Base-by-base conservation (phyloP, 2,113 vertebrate genomes). In the Campylomormyrus tamandua region DNA sequence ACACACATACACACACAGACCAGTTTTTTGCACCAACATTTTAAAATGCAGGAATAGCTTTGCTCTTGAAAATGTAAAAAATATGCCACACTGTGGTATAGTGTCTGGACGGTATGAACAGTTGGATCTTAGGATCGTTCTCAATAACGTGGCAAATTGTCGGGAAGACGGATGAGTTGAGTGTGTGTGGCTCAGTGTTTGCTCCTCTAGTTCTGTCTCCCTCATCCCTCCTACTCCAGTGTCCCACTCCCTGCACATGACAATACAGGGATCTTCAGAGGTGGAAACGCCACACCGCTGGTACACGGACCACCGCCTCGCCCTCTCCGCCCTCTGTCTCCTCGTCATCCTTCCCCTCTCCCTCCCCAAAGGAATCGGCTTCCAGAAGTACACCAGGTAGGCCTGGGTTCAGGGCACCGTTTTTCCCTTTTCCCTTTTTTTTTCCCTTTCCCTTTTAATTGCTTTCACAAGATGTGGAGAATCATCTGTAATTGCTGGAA, bases 301-400 rank as follows among this genome's bases (percentile, higher is more conserved):
- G 94, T 96, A 96, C 94, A 95, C 93, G 2, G 94, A 96, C 92
- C 95, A 93, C 48, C 96, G 92, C 70, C 93, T 96, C 2, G 91
- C 91, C 2, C 94, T 96, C 88, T 90, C 94, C 90, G 90, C 95
- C 56, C 92, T 97, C 56, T 96, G 95, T 85, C 0, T 95, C 66
- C 42, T 96, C 84, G 91, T 96, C 93, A 96, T 97, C 90, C 92
- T 96, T 88, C 96, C 96, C 9, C 91, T 97, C 87, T 96, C 95
- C 91, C 93, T 95, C 91, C 93, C 95, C 87, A 96, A 95, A 91
- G 96, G 96, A 91, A 96, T 96, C 92, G 91, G 93, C 90, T 94
- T 96, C 46, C 96, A 96, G 92, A 96, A 96, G 74, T 96, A 96
- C 91, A 96, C 93, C 91, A 96, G 96, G 96, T 97, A 83, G 89